phyloP scores from a whole-genome alignment of 2,113 vertebrate genomes.

The Pao palembangensis region DNA sequence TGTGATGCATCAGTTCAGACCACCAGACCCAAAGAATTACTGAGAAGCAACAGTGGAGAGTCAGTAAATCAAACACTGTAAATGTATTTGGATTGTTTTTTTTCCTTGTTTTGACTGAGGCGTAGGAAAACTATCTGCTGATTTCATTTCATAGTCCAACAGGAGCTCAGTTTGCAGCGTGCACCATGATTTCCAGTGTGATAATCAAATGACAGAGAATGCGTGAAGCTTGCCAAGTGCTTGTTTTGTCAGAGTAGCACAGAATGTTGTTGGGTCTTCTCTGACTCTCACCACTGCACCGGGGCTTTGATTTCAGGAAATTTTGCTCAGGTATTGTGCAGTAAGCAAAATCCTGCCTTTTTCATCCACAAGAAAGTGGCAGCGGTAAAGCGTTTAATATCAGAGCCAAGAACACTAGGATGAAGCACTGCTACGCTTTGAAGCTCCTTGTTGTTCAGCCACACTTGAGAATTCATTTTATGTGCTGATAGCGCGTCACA shows the following conservation, averaged over 20 bases:
- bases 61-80: not conserved
- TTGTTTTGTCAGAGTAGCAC: conserved; percentile 5
- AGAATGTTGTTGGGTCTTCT: conserved; percentile 7
- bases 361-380: conserved; percentile 43
- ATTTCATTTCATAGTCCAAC: not conserved
- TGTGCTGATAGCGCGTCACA: conserved; percentile 48
- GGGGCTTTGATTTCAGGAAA: conserved; percentile 31
- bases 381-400: conserved; percentile 50
- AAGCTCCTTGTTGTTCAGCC: conserved; percentile 48
- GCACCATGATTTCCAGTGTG: not conserved
- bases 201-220: not conserved
- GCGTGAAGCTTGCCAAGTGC: not conserved
- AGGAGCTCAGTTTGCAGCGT: not conserved
- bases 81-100: conserved; percentile 3
- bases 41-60: not conserved
- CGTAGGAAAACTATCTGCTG: not conserved
- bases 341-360: conserved; percentile 38
- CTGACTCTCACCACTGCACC: conserved; percentile 20
- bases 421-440: conserved; percentile 48
- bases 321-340: conserved; percentile 40
- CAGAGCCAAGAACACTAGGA: conserved; percentile 41
- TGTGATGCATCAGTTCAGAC: conserved; percentile 54
- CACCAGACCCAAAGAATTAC: conserved; percentile 28
- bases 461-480: conserved; percentile 32
- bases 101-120: conserved; percentile 1